phyloP scores from a whole-genome alignment of 2,797 vertebrate genomes.

The Glossophaga mutica region DNA sequence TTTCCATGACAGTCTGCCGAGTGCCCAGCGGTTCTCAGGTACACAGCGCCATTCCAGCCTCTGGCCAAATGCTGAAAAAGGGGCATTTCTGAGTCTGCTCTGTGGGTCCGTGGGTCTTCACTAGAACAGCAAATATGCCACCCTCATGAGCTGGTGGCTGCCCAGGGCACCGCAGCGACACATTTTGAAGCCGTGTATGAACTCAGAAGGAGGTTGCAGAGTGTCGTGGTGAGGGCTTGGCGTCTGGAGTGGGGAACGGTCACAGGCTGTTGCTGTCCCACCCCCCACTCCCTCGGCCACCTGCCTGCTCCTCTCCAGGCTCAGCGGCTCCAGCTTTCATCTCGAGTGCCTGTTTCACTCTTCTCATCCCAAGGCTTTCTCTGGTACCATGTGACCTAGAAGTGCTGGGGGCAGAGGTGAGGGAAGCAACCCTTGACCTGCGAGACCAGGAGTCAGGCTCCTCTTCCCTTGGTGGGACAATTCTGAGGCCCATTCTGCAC shows the following conservation, averaged over 20 bases:
- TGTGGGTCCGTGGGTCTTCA: accelerated
- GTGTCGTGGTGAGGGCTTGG: not conserved
- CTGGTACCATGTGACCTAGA: not conserved
- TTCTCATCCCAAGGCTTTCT: not conserved
- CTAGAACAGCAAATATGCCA: not conserved
- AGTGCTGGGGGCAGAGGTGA: not conserved
- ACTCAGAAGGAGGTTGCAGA: not conserved
- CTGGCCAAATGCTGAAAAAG: not conserved
- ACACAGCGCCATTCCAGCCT: not conserved
- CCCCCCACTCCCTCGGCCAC: not conserved
- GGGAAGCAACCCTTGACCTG: not conserved
- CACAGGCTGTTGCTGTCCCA: not conserved
- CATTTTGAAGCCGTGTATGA: not conserved
- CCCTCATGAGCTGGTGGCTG: not conserved
- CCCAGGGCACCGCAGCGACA: not conserved
- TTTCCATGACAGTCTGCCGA: not conserved
- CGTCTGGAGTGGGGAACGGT: not conserved
- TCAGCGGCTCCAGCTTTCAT: not conserved
- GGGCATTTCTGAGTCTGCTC: not conserved
- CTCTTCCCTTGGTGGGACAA: not conserved
- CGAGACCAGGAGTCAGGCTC: not conserved
- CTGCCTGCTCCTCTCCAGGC: not conserved
- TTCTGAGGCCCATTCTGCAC: not conserved
- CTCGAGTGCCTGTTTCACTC: not conserved
- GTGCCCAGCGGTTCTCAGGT: not conserved